phyloP scores from a whole-genome alignment of 2,797 vertebrate species.

The Oryzias sinensis region DNA sequence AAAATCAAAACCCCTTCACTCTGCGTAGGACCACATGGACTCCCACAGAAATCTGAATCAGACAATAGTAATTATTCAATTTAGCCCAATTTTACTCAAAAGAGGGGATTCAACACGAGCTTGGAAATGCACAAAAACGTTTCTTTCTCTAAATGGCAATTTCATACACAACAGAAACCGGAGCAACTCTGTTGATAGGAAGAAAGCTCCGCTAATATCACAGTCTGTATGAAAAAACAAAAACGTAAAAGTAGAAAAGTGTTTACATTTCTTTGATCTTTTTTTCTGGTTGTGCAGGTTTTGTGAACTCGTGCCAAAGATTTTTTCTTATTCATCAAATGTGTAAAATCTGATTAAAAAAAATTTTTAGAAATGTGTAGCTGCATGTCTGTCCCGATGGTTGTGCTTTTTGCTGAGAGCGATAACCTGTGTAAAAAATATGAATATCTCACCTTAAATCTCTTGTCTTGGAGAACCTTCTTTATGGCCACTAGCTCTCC shows the following conservation, averaged over 20 bases:
- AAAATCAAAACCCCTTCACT: not conserved
- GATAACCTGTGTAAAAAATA: not conserved
- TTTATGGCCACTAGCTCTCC: constrained; percentile 98
- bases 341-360: too few species aligned
- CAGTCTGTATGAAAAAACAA: too few species aligned
- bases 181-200: too few species aligned
- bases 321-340: too few species aligned
- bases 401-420: not conserved
- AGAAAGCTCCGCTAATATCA: too few species aligned
- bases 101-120: constrained; percentile 24
- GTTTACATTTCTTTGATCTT: constrained; percentile 29
- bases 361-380: not conserved
- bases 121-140: constrained; percentile 35
- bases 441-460: constrained; percentile 90
- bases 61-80: constrained; percentile 23
- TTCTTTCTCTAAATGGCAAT: constrained; percentile 11
- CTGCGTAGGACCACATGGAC: not conserved
- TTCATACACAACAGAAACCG: not conserved
- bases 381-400: too few species aligned
- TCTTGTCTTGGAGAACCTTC: constrained; percentile 98
- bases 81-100: constrained; percentile 56
- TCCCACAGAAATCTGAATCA: not conserved
- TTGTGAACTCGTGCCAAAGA: constrained; percentile 21
- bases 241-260: constrained; percentile 7
- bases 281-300: constrained; percentile 22